Evolutionary conservation across 2,113 vertebrate species (phyloP).

Genomic region (Poeciliopsis prolifica): DNA sequence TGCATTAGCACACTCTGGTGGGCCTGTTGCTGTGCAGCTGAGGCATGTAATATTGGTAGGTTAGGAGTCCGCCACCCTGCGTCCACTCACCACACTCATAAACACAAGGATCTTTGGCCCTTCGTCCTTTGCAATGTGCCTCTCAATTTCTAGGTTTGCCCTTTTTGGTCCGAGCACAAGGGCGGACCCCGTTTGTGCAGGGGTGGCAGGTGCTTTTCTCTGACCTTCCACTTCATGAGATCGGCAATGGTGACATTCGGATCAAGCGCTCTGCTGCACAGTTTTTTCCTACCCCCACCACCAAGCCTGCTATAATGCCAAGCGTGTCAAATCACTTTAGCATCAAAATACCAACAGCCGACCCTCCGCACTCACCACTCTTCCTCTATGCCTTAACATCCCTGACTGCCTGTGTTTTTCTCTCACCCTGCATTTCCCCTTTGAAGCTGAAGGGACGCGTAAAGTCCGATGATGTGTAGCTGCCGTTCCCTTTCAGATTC

Average conservation of each 20-base stretch:
- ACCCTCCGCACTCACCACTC: background rate
- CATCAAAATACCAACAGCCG: conserved; percentile 71
- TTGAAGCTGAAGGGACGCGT: background rate
- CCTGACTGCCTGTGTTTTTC: conserved; percentile 9
- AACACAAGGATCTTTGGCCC: conserved; percentile 11
- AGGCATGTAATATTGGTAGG: conserved; percentile 66
- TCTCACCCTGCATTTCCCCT: conserved; percentile 9
- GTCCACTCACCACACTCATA: background rate
- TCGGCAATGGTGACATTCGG: conserved; percentile 82
- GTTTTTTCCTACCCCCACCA: conserved; percentile 39
- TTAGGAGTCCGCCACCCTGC: conserved; percentile 24
- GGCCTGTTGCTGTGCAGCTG: conserved; percentile 64
- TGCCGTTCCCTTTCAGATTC: conserved; percentile 55
- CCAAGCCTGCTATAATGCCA: conserved; percentile 74
- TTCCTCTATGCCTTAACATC: conserved; percentile 17
- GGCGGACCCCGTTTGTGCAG: background rate
- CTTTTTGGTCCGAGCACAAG: conserved; percentile 47
- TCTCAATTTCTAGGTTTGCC: conserved; percentile 27
- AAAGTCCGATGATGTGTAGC: conserved; percentile 36
- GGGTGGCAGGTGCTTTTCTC: conserved; percentile 77
- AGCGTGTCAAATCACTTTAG: conserved; percentile 77
- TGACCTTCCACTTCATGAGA: conserved; percentile 85
- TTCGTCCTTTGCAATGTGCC: conserved; percentile 9
- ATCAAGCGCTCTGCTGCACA: conserved; percentile 73
- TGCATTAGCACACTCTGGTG: conserved; percentile 70